A percentile compares a stretch with the other conserved stretches of the same genome.
phyloP scores from a whole-genome alignment of 2,888 invertebrate species.

The Lochmaea capreae region DNA sequence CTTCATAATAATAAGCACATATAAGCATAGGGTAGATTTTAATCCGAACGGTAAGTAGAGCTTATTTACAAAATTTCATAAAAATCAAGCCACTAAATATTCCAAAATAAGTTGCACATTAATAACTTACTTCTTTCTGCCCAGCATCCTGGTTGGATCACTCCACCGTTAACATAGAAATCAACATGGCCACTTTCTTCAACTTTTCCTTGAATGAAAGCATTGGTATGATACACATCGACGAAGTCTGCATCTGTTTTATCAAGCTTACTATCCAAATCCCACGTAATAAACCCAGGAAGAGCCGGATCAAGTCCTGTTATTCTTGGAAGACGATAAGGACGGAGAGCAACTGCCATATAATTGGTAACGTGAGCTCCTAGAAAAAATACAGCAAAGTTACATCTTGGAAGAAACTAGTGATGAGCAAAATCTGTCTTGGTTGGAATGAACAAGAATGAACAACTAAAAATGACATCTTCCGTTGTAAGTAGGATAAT shows the following conservation, averaged over 20 bases:
- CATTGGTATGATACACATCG: constrained; percentile 79
- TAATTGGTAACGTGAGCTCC: constrained; percentile 74
- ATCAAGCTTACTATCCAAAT: constrained; percentile 71
- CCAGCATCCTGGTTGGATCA: constrained; percentile 76
- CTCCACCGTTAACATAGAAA: constrained; percentile 80
- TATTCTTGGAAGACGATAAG: constrained; percentile 70
- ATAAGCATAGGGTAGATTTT: too few relatives aligned
- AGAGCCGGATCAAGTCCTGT: constrained; percentile 78
- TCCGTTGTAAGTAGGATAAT: too few relatives aligned
- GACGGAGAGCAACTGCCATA: constrained; percentile 68
- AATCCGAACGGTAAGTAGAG: too few relatives aligned
- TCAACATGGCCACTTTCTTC: constrained; percentile 77
- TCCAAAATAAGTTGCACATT: too few relatives aligned
- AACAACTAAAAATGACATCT: too few relatives aligned
- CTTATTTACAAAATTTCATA: too few relatives aligned
- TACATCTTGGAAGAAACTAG: not conserved
- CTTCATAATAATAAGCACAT: too few relatives aligned
- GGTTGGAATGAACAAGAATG: too few relatives aligned
- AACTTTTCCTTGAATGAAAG: constrained; percentile 75
- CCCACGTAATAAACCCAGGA: constrained; percentile 73
- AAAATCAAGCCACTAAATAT: too few relatives aligned
- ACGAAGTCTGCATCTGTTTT: constrained; percentile 75
- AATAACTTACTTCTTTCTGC: constrained; percentile 62
- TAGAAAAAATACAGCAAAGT: constrained; percentile 40
- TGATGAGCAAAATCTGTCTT: too few relatives aligned